phyloP scores from a whole-genome alignment of 2,797 vertebrate species.

The Kryptolebias ocellatus region DNA sequence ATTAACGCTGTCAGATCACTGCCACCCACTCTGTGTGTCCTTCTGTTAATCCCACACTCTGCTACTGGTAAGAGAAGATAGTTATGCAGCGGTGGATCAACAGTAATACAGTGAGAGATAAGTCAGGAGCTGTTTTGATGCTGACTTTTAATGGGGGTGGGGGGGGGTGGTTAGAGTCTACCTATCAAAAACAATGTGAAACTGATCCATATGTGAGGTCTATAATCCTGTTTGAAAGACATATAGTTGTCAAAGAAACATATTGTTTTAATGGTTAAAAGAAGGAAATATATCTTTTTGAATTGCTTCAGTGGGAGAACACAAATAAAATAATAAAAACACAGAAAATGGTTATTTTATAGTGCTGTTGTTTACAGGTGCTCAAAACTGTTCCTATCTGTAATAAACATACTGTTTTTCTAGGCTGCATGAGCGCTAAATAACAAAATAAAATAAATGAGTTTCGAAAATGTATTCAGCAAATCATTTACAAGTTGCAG shows the following conservation, averaged over 20 bases:
- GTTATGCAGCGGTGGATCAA: slow-evolving; percentile 60
- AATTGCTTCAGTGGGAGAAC: background rate
- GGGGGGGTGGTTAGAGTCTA: slow-evolving; percentile 19
- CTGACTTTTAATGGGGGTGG: slow-evolving; percentile 36
- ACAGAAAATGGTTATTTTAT: no score
- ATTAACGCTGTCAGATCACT: slow-evolving; percentile 51
- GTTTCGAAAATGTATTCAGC: background rate
- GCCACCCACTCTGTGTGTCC: slow-evolving; percentile 29
- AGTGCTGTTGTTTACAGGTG: no score
- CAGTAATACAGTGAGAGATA: slow-evolving; percentile 45
- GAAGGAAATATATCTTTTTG: background rate
- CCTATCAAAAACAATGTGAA: slow-evolving; percentile 59
- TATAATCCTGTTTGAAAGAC: slow-evolving; percentile 41
- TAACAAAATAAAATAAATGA: background rate
- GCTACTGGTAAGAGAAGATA: slow-evolving; percentile 48
- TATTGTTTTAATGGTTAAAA: slow-evolving; percentile 3
- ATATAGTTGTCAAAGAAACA: slow-evolving; percentile 24
- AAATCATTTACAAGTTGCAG: slow-evolving; percentile 10
- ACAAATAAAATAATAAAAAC: no score
- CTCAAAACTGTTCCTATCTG: no score
- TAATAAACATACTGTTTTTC: no score
- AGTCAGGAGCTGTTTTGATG: slow-evolving; percentile 60
- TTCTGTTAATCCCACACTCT: slow-evolving; percentile 63
- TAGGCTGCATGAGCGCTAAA: background rate
- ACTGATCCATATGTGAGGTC: slow-evolving; percentile 19